phyloP scores from a whole-genome alignment of 2,113 vertebrate genomes.

The Petrocephalus microphthalmus region DNA sequence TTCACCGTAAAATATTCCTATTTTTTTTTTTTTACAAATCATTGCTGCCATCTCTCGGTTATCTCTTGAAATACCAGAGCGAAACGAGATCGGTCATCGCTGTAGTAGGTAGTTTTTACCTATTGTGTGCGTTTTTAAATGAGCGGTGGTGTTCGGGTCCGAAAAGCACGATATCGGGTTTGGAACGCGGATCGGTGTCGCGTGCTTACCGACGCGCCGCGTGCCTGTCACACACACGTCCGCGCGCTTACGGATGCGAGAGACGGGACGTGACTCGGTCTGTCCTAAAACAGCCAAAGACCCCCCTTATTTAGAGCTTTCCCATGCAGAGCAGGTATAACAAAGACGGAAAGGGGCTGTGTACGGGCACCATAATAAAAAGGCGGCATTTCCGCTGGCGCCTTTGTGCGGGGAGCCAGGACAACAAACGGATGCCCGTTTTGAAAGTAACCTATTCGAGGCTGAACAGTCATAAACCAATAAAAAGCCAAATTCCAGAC shows the following conservation, averaged over 20 bases:
- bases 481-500: conserved; percentile 85
- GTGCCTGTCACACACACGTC: background rate
- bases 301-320: background rate
- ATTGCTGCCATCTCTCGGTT: conserved; percentile 81
- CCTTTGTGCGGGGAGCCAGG: conserved; percentile 72
- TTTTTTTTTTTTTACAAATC: conserved; percentile 44
- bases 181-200: background rate
- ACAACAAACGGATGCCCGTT: conserved; percentile 81
- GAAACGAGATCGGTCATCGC: background rate
- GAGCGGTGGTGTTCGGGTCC: background rate
- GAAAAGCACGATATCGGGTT: background rate
- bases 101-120: background rate
- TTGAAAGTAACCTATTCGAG: conserved; percentile 76
- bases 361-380: conserved; percentile 61
- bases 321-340: conserved; percentile 29
- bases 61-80: rapidly evolving
- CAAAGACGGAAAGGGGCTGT: conserved; percentile 48
- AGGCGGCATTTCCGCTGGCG: conserved; percentile 69
- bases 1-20: background rate
- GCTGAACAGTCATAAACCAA: conserved; percentile 92
- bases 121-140: background rate
- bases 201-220: background rate
- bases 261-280: background rate
- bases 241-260: background rate
- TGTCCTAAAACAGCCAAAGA: background rate